Percentiles rank a stretch among this genome's conserved stretches.
Evolutionary conservation across 1,140 invertebrate species (phyloP).

Genomic region (Protaetia brevitarsis): DNA sequence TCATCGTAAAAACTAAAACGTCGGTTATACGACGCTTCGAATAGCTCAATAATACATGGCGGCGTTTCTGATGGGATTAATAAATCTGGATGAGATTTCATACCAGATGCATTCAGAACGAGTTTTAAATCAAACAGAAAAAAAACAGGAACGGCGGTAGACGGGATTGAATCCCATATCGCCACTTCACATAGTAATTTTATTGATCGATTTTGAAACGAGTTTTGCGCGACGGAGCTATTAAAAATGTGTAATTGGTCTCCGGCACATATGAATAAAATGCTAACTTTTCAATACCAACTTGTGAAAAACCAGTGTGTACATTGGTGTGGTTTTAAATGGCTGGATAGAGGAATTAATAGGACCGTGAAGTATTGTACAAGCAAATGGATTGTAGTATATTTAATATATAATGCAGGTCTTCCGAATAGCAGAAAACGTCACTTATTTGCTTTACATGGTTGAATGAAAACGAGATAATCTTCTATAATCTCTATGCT

Average conservation of each 20-base stretch:
- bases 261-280: neutral
- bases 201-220: neutral
- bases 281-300: neutral
- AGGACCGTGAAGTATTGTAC: too few relatives aligned
- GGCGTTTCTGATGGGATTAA: neutral
- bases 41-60: conserved; percentile 9
- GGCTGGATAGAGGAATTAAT: too few relatives aligned
- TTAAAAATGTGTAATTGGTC: conserved; percentile 1
- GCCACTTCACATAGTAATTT: neutral
- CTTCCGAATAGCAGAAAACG: too few relatives aligned
- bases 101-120: neutral
- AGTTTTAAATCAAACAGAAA: neutral
- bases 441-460: too few relatives aligned
- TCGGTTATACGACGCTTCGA: conserved; percentile 21
- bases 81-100: conserved; percentile 7
- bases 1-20: conserved; percentile 14
- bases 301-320: neutral
- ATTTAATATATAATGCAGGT: too few relatives aligned
- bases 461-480: too few relatives aligned
- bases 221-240: neutral
- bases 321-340: too few relatives aligned
- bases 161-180: neutral
- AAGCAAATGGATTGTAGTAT: too few relatives aligned
- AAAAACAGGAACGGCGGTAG: neutral
- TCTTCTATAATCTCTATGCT: too few relatives aligned